Evolutionary conservation across 2,888 invertebrate genomes (phyloP), one percentile per base, ranked within the genome.

Genomic region (Onthophagus sagittarius): DNA sequence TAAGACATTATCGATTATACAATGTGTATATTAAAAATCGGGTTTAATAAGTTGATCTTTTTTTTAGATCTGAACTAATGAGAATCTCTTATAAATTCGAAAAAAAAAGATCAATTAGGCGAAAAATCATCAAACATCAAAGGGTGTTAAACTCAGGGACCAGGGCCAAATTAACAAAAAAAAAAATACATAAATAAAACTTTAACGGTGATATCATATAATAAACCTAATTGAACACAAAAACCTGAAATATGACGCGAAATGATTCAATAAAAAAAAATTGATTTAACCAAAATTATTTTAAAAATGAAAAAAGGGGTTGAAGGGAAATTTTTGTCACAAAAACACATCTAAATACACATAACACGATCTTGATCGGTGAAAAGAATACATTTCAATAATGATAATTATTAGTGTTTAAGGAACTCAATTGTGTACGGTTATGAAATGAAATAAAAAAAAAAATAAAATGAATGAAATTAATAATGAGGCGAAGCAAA

Each of bases 131-230:
- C 23, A 23, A 65, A 64, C 64, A 69, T 72, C 69, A 67, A 31
- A 32, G 77, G 84, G 84, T 84, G 85, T 85, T 85, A 84, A 84
- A 85, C 85, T 85, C 85, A 86, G 86, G 86, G 86, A 86, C 86
- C 86, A 86, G 86, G 86, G 86, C 86, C 85, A 83, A 85, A 84
- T 84, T 83, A 84, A 33, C 5, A 15, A 65, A 65, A 65, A 65
- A 67, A 67, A 5, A 67, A 67, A 14, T 14, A 31, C 23, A 67
- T 15, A 15, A 67, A 67, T 9, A 53, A 53, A 53, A 53, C 15
- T 7, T 67, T 9, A 85, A 85, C 85, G 85, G 85, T 85, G 84
- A 86, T 85, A 85, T 85, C 85, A 85, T 23, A 23, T 23, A 85
- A 82, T 81, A 82, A 79, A 82, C 83, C 82, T 80, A 81, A 82